Evolutionary conservation across 37 sponge, comb jelly and placozoan species (phyloP).

Genomic region (Corticium candelabrum): DNA sequence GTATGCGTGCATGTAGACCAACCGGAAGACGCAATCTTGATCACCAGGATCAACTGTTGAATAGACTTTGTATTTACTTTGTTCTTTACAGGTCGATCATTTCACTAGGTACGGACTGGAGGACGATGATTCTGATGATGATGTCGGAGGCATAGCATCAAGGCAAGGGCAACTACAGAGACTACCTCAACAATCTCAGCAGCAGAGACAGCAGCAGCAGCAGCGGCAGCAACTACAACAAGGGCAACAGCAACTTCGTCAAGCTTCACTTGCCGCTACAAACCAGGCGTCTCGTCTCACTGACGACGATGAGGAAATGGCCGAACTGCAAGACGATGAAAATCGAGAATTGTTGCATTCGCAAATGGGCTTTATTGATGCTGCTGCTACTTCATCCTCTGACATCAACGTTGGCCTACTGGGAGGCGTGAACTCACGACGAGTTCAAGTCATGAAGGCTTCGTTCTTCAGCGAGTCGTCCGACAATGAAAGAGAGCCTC

Average conservation of each 20-base stretch:
- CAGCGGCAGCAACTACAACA: not conserved
- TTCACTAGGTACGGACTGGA: constrained; percentile 72
- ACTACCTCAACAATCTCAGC: not conserved
- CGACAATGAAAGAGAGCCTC: not conserved
- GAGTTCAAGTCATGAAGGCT: constrained; percentile 83
- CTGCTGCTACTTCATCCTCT: not conserved
- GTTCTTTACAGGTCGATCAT: constrained; percentile 16
- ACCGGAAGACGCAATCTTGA: no score
- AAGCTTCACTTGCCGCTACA: not conserved
- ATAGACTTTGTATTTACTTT: not conserved
- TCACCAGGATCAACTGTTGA: not conserved
- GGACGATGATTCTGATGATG: constrained; percentile 48
- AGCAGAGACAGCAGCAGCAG: not conserved
- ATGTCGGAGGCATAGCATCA: constrained; percentile 33
- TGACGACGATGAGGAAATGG: not conserved
- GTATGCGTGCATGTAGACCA: no score
- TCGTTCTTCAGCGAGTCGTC: constrained; percentile 54
- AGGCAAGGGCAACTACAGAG: not conserved
- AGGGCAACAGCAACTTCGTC: not conserved
- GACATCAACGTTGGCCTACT: constrained; percentile 21
- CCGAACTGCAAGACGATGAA: not conserved
- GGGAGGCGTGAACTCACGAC: constrained; percentile 41
- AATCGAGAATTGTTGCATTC: not conserved
- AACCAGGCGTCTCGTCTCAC: not conserved
- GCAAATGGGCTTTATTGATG: not conserved